phyloP scores from a whole-genome alignment of 2,888 invertebrate species.

The Harpalus rufipes region DNA sequence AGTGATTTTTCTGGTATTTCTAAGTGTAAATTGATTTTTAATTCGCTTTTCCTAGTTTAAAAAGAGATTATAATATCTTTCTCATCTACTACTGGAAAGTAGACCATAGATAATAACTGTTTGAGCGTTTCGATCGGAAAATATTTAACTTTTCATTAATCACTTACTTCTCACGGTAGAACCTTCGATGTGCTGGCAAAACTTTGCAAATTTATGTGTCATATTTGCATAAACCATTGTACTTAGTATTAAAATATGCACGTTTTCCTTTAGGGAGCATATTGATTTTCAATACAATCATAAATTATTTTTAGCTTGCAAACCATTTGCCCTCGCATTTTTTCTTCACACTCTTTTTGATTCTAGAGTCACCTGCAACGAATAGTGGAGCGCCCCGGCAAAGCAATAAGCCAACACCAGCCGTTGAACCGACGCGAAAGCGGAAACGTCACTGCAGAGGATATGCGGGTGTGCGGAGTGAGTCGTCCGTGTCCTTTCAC shows the following conservation, averaged over 20 bases:
- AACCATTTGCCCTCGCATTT: slow-evolving; percentile 43
- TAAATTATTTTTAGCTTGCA: slow-evolving; percentile 61
- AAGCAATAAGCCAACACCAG: slow-evolving; percentile 76
- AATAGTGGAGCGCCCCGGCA: slow-evolving; percentile 90
- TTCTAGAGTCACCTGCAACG: slow-evolving; percentile 90
- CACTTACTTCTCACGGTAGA: not conserved
- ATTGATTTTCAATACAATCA: slow-evolving; percentile 64
- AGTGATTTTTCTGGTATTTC: no score
- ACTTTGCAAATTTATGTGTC: slow-evolving; percentile 11
- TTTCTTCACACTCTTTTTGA: slow-evolving; percentile 53
- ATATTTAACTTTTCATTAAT: not conserved
- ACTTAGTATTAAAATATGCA: slow-evolving; percentile 46
- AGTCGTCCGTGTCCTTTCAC: slow-evolving; percentile 85
- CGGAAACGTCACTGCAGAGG: slow-evolving; percentile 84
- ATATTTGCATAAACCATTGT: slow-evolving; percentile 33
- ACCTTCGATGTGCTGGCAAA: not conserved
- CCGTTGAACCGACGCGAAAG: slow-evolving; percentile 78
- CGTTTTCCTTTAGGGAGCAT: slow-evolving; percentile 41
- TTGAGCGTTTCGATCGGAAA: no score
- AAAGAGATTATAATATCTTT: not conserved
- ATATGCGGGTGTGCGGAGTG: slow-evolving; percentile 79
- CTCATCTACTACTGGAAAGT: not conserved
- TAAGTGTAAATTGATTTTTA: no score
- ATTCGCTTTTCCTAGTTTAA: no score
- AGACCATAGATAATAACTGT: no score